These are phyloP conservation scores for Watsonalla cultraria DNA, from an alignment of 2,888 invertebrate genomes.

Conservation along the genomic window DNA sequence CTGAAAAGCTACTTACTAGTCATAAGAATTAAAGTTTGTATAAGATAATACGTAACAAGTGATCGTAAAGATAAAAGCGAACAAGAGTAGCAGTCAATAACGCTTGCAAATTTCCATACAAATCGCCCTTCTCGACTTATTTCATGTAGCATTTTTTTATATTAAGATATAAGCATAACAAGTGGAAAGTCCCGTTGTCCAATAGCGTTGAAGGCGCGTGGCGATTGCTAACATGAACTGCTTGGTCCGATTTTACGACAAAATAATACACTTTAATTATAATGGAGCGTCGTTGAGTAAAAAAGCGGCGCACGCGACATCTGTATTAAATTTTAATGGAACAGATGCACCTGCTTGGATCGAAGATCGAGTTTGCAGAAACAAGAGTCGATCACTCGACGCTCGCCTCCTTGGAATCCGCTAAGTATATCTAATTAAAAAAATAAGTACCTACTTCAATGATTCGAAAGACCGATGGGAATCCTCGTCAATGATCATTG, in stretches of 20 bases:
- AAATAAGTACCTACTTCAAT: slow-evolving; percentile 48
- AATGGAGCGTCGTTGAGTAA: slow-evolving; percentile 66
- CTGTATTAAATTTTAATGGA: slow-evolving; percentile 76
- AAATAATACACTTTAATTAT: slow-evolving; percentile 76
- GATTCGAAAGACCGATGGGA: slow-evolving; percentile 29
- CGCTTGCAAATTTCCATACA: background rate
- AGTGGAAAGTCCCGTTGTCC: slow-evolving; percentile 52
- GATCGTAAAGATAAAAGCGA: no score
- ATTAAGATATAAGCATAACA: slow-evolving; percentile 56
- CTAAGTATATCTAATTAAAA: slow-evolving; percentile 61
- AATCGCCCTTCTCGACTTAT: slow-evolving; percentile 3
- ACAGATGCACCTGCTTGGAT: slow-evolving; percentile 64
- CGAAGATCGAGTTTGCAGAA: slow-evolving; percentile 42
- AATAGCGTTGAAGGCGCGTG: slow-evolving; percentile 53
- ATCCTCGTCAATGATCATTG: slow-evolving; percentile 19
- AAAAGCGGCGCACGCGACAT: slow-evolving; percentile 73
- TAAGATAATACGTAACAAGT: no score
- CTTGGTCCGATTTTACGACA: slow-evolving; percentile 62
- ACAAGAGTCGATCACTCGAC: slow-evolving; percentile 47
- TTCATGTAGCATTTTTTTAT: slow-evolving; percentile 14
- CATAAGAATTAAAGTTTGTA: no score
- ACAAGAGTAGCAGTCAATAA: background rate
- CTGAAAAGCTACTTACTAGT: no score
- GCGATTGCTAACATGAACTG: slow-evolving; percentile 42
- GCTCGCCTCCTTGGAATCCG: slow-evolving; percentile 44